Base-by-base conservation (phyloP, 2,888 invertebrate species). In the Cryptophagus acutangulus region DNA sequence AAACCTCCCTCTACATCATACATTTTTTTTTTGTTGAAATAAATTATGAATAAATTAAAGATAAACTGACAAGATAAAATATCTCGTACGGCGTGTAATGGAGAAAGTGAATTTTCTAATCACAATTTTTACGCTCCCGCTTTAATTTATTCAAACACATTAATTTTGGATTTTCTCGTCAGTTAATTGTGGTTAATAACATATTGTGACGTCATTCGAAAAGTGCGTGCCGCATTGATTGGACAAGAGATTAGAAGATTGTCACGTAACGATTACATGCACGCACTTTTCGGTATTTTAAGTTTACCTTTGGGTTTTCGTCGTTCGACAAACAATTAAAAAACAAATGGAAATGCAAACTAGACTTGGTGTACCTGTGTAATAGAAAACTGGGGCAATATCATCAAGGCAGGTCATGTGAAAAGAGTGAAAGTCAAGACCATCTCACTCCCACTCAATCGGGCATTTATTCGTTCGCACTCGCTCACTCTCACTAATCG, bases 381-480 rank as follows among this genome's bases (percentile, higher is more conserved):
- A 29, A 43, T 38, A 33, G 31, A 39, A 40, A 50, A 48, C 43
- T 48, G 45, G 48, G 45, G 51, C 47, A 49, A 47, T 46, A 51
- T 51, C 45, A 48, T 42, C 40, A 40, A 45, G 49, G 40, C 48
- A 43, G 46, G 47, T 54, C 52, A 45, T 43, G 46, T 49, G 44
- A 46, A 45, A 51, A 55, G 48, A 55, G 54, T 51, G 54, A 55
- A 52, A 55, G 54, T 55, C 52, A 52, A 49, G 47, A 48, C 45
- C 49, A 42, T 45, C 46, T 49, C 45, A 38, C 41, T 51, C 42
- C 35, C 42, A 38, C 45, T 42, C 40, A 38, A 34, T 26, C 34
- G 20, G 34, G 17, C 38, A 13, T 30, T 25, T 39, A 16, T 29
- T 25, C 24, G 16, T 17, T 38, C 35, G 31, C 24, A 36, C 40